Conservation (phyloP, 2,797 vertebrate species). For the Stomatorhinus walkeri region DNA sequence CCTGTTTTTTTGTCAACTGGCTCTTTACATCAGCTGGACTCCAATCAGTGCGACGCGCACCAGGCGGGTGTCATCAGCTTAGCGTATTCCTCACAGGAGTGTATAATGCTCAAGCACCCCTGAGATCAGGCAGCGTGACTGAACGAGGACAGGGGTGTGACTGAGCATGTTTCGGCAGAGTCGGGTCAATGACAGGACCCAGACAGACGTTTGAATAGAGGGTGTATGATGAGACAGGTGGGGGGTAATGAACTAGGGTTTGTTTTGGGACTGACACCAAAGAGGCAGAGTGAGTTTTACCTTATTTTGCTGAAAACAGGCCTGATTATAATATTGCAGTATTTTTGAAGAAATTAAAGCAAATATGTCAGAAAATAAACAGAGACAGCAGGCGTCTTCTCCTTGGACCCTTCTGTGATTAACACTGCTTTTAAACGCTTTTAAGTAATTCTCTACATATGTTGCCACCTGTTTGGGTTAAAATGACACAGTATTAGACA, state of each 20-base stretch:
- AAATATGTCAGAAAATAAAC: conserved; percentile 1
- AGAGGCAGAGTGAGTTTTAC: background rate
- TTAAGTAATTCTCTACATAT: conserved; percentile 5
- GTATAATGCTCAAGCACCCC: background rate
- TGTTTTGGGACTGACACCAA: background rate
- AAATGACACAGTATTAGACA: background rate
- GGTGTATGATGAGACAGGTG: background rate
- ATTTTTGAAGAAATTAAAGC: background rate
- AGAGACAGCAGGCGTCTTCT: background rate
- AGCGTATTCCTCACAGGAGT: background rate
- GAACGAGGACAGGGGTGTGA: background rate
- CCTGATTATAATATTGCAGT: background rate
- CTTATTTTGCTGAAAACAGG: background rate
- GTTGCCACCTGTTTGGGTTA: conserved; percentile 1
- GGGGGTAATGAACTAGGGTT: background rate
- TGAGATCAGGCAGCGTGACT: background rate
- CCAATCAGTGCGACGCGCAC: background rate
- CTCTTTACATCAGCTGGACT: background rate
- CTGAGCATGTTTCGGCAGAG: background rate
- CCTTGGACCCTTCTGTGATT: conserved; percentile 2
- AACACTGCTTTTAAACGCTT: background rate
- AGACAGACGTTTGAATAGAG: background rate
- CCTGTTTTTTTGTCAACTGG: background rate
- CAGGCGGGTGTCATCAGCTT: background rate
- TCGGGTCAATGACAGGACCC: background rate